These are phyloP conservation scores for Noctua janthe DNA, from an alignment of 2,888 invertebrate genomes.

Conservation along the genomic window DNA sequence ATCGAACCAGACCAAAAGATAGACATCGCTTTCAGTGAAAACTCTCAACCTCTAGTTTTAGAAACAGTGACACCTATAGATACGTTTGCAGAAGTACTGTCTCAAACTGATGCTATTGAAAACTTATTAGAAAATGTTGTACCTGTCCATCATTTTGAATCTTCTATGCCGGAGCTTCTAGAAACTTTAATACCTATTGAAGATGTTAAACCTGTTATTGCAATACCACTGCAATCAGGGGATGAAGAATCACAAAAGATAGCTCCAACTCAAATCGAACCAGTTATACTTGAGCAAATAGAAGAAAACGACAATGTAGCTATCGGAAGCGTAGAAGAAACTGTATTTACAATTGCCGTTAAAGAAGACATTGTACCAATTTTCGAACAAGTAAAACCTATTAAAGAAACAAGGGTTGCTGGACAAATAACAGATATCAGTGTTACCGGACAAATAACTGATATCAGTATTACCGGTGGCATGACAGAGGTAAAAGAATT, in stretches of 20 bases:
- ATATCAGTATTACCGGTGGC: not conserved
- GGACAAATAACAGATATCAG: too few species aligned
- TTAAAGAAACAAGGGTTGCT: not conserved
- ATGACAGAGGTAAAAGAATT: not conserved
- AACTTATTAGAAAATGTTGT: not conserved
- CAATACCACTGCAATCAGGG: not conserved
- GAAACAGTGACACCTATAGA: conserved; percentile 3
- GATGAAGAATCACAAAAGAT: not conserved
- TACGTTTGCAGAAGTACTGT: not conserved
- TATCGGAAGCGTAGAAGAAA: not conserved
- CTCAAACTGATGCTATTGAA: not conserved
- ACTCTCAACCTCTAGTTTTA: conserved; percentile 21
- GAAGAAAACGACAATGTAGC: conserved; percentile 12
- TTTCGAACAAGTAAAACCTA: conserved; percentile 16
- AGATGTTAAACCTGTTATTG: not conserved
- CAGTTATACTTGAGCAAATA: conserved; percentile 8
- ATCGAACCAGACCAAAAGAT: not conserved
- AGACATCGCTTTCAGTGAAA: conserved; percentile 3
- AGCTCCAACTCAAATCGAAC: conserved; percentile 7
- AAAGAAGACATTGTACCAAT: conserved; percentile 12
- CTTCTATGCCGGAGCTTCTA: not conserved
- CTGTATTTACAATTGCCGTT: conserved; percentile 3
- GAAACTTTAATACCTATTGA: conserved; percentile 11
- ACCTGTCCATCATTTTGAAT: not conserved
- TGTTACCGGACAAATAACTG: not conserved